phyloP scores from a whole-genome alignment of 2,797 vertebrate genomes.

The Enteromius thamalakanensis region DNA sequence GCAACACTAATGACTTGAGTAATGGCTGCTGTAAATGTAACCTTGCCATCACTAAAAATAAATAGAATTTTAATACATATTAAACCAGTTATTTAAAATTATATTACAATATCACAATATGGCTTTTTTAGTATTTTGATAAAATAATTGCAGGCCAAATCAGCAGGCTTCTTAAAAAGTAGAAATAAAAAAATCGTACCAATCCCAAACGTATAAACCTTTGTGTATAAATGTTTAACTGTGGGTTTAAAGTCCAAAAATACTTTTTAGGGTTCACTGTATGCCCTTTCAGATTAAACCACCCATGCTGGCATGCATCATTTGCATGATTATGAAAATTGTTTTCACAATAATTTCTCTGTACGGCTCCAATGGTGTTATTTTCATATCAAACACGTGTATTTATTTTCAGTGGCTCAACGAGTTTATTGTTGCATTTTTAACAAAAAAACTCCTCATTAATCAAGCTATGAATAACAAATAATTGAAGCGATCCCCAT shows the following conservation, averaged over 20 bases:
- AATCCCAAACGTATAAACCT: background rate
- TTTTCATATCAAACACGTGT: conserved; percentile 41
- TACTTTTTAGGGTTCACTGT: conserved; percentile 10
- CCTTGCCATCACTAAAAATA: background rate
- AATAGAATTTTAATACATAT: background rate
- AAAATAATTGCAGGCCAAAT: background rate
- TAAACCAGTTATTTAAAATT: background rate
- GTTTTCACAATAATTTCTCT: conserved; percentile 30
- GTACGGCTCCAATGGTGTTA: conserved; percentile 46
- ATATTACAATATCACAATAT: background rate
- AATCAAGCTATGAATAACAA: conserved; percentile 49
- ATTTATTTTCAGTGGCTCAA: conserved; percentile 51
- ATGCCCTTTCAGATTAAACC: conserved; percentile 19
- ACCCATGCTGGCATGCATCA: background rate
- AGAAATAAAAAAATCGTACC: background rate
- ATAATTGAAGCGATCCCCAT: conserved; percentile 2
- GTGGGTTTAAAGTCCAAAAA: conserved; percentile 10
- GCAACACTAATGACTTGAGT: background rate
- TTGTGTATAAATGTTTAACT: background rate
- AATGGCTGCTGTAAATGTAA: too few relatives aligned
- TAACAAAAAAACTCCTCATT: conserved; percentile 36
- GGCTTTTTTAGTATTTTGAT: background rate
- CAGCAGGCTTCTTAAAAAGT: background rate
- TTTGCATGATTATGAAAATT: background rate
- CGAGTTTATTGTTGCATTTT: conserved; percentile 47